Conservation (phyloP, 2,113 vertebrate genomes). For the Sarotherodon lohbergeri region DNA sequence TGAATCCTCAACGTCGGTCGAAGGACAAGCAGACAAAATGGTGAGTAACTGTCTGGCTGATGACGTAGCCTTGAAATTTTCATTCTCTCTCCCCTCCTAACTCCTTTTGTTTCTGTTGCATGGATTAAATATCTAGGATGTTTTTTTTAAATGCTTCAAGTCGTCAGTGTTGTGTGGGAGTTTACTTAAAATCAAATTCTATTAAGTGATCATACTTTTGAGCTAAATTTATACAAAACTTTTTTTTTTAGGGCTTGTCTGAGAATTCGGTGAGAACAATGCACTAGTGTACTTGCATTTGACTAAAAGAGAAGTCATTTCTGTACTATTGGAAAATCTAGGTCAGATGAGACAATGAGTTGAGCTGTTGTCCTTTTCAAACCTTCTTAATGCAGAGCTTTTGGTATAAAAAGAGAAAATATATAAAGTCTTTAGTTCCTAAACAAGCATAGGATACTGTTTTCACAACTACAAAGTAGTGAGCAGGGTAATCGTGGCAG, state of each 20-base stretch:
- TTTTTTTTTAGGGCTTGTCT: not conserved
- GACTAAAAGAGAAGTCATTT: not conserved
- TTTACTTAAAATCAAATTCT: not conserved
- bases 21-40: constrained; percentile 74
- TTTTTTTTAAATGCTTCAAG: not conserved
- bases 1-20: constrained; percentile 71
- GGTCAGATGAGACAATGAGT: not conserved
- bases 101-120: not conserved
- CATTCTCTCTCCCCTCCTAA: not conserved
- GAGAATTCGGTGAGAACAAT: not conserved
- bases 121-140: not conserved
- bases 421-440: not conserved
- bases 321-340: not conserved
- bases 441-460: not conserved
- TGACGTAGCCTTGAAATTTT: constrained; percentile 28
- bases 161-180: not conserved
- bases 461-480: not conserved
- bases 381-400: not conserved
- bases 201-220: not conserved
- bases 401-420: not conserved
- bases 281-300: not conserved
- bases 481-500: constrained; percentile 43
- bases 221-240: not conserved
- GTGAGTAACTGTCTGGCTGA: constrained; percentile 61
- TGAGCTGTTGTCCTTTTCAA: not conserved